Percentiles rank a stretch among this genome's conserved stretches.
Conservation (phyloP, 2,888 invertebrate species). For the Melieria omissa region DNA sequence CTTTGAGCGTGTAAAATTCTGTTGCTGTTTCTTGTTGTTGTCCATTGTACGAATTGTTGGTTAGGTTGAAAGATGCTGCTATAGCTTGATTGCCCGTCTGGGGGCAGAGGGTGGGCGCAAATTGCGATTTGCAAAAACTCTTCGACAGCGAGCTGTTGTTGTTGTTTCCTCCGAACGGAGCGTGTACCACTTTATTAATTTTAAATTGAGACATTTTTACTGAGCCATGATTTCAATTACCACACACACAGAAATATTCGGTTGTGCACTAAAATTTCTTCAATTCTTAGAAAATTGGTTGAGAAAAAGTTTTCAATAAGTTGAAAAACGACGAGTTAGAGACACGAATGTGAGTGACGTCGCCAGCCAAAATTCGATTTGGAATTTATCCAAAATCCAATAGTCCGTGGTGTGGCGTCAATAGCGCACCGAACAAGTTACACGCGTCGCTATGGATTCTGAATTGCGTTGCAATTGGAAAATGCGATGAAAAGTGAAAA, state of each 20-base stretch:
- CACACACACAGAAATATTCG: constrained; percentile 55
- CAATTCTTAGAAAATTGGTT: constrained; percentile 24
- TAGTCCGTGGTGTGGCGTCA: background rate
- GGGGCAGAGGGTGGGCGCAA: constrained; percentile 38
- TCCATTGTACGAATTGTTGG: constrained; percentile 67
- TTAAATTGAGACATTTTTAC: constrained; percentile 66
- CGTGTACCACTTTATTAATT: constrained; percentile 56
- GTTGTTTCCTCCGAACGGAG: constrained; percentile 66
- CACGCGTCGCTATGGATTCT: background rate
- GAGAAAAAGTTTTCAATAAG: constrained; percentile 34
- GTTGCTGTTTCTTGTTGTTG: constrained; percentile 77
- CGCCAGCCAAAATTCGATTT: constrained; percentile 19
- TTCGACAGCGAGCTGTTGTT: constrained; percentile 44
- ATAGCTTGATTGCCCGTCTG: constrained; percentile 33
- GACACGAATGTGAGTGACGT: constrained; percentile 14
- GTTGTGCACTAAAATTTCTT: constrained; percentile 52
- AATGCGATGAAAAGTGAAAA: background rate
- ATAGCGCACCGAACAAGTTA: background rate
- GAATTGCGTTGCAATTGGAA: background rate
- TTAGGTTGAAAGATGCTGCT: constrained; percentile 38
- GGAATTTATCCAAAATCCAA: background rate
- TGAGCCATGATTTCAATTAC: constrained; percentile 66
- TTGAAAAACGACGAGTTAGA: constrained; percentile 31
- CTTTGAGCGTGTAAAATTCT: constrained; percentile 74
- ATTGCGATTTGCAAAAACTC: constrained; percentile 39